Evolutionary conservation across 2,888 invertebrate species (phyloP).

Genomic region (Pristionchus fissidentatus): DNA sequence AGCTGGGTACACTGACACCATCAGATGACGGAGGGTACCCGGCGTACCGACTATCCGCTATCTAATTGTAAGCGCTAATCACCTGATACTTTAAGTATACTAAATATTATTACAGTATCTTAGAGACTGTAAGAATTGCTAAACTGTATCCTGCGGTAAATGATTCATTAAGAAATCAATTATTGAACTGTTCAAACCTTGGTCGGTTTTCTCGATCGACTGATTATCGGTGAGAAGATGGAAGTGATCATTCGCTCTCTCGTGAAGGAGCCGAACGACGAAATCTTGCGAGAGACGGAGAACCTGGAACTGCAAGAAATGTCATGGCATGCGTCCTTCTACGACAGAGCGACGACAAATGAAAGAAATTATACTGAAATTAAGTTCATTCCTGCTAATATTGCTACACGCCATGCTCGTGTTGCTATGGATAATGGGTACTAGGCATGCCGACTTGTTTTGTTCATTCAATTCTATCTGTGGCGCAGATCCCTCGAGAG

Average conservation of each 20-base stretch:
- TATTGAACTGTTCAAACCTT: no score
- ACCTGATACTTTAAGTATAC: no score
- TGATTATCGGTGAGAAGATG: constrained; percentile 62
- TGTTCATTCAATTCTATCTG: not conserved
- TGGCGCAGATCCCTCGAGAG: no score
- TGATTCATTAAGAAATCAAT: no score
- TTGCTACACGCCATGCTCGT: not conserved
- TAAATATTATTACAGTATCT: no score
- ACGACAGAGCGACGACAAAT: not conserved
- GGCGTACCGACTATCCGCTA: no score
- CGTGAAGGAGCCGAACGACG: constrained; percentile 63
- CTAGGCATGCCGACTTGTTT: not conserved
- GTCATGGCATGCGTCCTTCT: not conserved
- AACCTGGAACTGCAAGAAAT: not conserved
- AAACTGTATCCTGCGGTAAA: no score
- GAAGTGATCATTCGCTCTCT: constrained; percentile 63
- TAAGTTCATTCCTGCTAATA: not conserved
- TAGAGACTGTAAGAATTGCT: no score
- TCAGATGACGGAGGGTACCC: no score
- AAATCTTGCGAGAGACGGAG: constrained; percentile 63
- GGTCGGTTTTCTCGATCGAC: constrained; percentile 59
- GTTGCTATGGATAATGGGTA: not conserved
- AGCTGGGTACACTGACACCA: no score
- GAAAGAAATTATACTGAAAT: no score
- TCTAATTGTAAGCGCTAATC: no score